Base-by-base conservation (phyloP, 92 coral and sea anemone genomes). In the Umimayanthus chanpuru region DNA sequence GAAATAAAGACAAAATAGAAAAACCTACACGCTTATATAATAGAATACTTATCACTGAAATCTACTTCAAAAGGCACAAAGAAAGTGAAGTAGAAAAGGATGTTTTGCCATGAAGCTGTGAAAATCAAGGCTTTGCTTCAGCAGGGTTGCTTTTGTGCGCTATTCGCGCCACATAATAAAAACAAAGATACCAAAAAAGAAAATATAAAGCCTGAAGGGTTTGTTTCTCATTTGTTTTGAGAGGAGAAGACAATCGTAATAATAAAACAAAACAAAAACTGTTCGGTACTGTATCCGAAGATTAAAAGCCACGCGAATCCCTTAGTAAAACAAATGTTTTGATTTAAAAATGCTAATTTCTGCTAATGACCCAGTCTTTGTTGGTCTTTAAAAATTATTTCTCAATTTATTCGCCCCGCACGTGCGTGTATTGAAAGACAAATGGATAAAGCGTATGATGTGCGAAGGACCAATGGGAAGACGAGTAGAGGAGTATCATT, bases 321-420 rank as follows among this genome's bases (percentile, higher is more conserved):
- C 87, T 70, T 83, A 47, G 65, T n/a, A 89, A 89, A 86, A 89
- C 82, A 92, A 92, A 89, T 86, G 90, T 81, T 89, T 86, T 91
- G 88, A 86, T 80, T 91, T 85, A 85, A 92, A 89, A 92, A 92
- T 92, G 94, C 58, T 86, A 89, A 92, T 92, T 78, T 92, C 77
- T 89, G 81, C 74, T 92, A 92, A 92, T 92, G 66, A 80, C 85
- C 64, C 85, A 5, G 81, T 44, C 6, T 81, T 86, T 89, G 90
- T 92, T 89, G 79, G 92, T 88, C 81, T 85, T 86, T 81, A 89
- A 86, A 83, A 83, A 67, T 43, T 68, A 83, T 83, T 47, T 83
- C 87, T 83, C 78, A 73, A 83, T 43, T 83, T 83, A 83, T 83
- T 67, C 87, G 77, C 25, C 78, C 87, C 61, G 87, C 87, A 83